A percentile compares a stretch with the other conserved stretches of the same genome.
Conservation (phyloP, 1,140 invertebrate species). For the Drosophila pachea region DNA sequence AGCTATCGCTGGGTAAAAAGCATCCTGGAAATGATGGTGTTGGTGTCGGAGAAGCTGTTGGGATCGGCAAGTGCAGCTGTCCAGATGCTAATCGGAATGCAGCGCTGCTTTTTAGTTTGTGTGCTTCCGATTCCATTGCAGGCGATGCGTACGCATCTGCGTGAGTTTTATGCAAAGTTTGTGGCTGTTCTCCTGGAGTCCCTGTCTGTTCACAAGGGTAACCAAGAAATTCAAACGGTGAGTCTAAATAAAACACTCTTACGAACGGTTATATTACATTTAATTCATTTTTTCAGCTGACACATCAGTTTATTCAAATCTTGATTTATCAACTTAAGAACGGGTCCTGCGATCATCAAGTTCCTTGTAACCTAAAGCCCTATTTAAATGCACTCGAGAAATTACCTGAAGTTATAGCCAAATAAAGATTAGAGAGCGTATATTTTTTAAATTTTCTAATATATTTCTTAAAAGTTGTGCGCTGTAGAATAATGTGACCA, state of each 20-base stretch:
- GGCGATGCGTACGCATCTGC: constrained; percentile 39
- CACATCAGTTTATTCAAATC: constrained; percentile 40
- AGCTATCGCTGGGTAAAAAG: constrained; percentile 63
- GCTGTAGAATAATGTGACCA: too few relatives aligned
- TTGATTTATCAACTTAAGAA: constrained; percentile 45
- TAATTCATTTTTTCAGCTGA: constrained; percentile 23
- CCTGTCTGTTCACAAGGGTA: constrained; percentile 30
- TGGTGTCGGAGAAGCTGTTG: constrained; percentile 59
- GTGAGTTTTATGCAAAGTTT: constrained; percentile 56
- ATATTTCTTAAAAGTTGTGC: too few relatives aligned
- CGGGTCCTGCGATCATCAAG: background rate
- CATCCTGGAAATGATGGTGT: constrained; percentile 58
- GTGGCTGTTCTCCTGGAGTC: constrained; percentile 50
- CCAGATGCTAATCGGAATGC: constrained; percentile 37
- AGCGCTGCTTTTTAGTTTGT: constrained; percentile 57
- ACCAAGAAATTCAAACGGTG: constrained; percentile 30
- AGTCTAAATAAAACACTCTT: background rate
- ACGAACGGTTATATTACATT: background rate
- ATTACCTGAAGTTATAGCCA: constrained; percentile 22
- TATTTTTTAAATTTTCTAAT: too few relatives aligned
- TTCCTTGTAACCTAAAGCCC: constrained; percentile 7
- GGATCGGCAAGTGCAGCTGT: constrained; percentile 29
- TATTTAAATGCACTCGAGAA: constrained; percentile 27
- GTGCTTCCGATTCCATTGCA: constrained; percentile 58
- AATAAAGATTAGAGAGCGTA: constrained; percentile 25